phyloP scores from a whole-genome alignment of 2,888 invertebrate genomes.

The Eupithecia exiguata region DNA sequence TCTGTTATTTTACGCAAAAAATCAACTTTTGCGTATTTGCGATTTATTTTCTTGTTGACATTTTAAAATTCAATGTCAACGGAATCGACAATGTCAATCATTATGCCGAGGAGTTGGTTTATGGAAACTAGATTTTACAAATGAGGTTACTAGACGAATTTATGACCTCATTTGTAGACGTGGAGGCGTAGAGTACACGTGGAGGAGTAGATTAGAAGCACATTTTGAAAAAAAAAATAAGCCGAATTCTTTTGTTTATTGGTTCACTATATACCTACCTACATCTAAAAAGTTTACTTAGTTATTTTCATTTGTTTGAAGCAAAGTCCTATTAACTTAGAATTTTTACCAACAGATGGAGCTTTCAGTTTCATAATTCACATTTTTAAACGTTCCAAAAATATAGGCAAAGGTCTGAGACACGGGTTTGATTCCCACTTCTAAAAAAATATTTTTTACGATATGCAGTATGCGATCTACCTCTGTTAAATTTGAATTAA shows the following conservation, averaged over 20 bases:
- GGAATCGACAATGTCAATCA: constrained; percentile 14
- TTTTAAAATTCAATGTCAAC: constrained; percentile 12
- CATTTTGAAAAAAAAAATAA: too few relatives aligned
- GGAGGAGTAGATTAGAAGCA: constrained; percentile 5
- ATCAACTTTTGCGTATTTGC: not conserved
- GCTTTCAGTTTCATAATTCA: too few relatives aligned
- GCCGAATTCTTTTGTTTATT: not conserved
- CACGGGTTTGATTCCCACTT: too few relatives aligned
- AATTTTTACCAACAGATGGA: not conserved
- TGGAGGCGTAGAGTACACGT: constrained; percentile 3
- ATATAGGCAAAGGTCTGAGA: not conserved
- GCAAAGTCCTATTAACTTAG: too few relatives aligned
- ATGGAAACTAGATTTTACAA: constrained; percentile 21
- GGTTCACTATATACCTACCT: too few relatives aligned
- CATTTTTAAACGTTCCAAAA: not conserved
- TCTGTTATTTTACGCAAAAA: not conserved
- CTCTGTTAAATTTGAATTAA: too few relatives aligned
- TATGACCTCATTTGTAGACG: constrained; percentile 15
- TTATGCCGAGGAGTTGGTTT: constrained; percentile 6
- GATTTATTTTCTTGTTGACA: not conserved
- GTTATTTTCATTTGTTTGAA: not conserved
- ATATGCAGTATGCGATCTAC: too few relatives aligned
- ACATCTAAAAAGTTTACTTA: not conserved
- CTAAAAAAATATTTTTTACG: too few relatives aligned
- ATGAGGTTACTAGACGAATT: constrained; percentile 6